A percentile compares a stretch with the other conserved stretches of the same genome.
Conservation (phyloP, 2,888 invertebrate genomes). For the Tetheella fluctuosa region DNA sequence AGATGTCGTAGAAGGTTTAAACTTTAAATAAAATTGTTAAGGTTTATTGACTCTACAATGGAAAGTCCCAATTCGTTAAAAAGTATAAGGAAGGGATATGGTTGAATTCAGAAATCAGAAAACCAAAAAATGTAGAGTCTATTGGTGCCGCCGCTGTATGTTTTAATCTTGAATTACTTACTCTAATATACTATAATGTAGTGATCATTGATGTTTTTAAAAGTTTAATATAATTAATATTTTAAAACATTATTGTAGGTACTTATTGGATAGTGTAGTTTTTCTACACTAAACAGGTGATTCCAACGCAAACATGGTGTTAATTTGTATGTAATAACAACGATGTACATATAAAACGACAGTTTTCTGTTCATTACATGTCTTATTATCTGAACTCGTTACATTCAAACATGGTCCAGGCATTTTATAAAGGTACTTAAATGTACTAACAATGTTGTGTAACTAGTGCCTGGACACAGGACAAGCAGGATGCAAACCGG, state of each 20-base stretch:
- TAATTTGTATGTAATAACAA: background rate
- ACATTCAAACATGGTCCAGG: conserved; percentile 37
- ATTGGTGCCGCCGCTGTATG: too few species aligned
- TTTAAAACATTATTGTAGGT: too few species aligned
- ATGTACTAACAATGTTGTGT: conserved; percentile 53
- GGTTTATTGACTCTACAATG: background rate
- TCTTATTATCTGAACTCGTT: conserved; percentile 25
- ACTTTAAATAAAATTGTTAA: conserved; percentile 17
- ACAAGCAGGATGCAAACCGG: conserved; percentile 72
- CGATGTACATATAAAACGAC: conserved; percentile 9
- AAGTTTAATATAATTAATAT: too few species aligned
- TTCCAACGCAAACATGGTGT: background rate
- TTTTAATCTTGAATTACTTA: too few species aligned
- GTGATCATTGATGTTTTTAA: background rate
- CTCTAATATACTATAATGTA: too few species aligned
- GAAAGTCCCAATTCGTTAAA: background rate
- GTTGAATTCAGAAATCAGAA: too few species aligned
- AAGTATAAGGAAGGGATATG: background rate
- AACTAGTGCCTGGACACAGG: conserved; percentile 55
- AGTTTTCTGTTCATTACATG: conserved; percentile 26
- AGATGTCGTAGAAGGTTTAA: conserved; percentile 27
- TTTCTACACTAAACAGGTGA: background rate
- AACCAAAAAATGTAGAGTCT: background rate
- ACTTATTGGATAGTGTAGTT: too few species aligned
- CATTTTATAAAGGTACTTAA: conserved; percentile 43